Evolutionary conservation across 2,888 invertebrate genomes (phyloP), one percentile per base, ranked within the genome.

Genomic region (Operophtera brumata): DNA sequence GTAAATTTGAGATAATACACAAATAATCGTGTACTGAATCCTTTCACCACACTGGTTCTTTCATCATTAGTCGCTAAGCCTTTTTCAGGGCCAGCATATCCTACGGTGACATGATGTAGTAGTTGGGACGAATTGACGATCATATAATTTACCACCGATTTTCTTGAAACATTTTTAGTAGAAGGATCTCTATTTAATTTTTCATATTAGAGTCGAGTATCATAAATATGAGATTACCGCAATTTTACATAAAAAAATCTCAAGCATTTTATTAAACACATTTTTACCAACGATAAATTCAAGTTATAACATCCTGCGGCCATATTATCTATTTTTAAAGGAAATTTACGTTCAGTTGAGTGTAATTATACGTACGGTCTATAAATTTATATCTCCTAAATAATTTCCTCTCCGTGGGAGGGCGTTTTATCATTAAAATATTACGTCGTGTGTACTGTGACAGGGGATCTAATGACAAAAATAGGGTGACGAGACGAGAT

Each of bases 271-370:
- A 47, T 12, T 11, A 26, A 42, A 48, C 26, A 52, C 37, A 37
- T 52, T 52, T 51, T 57, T 52, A 57, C 53, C 49, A 44, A 28
- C 54, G 42, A 61, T 59, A 62, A 59, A 57, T 59, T 57, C 35
- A 39, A 40, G 51, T 62, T 56, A 59, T 49, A 61, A 59, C 57
- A 54, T 58, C 53, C 47, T 48, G 46, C 54, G 55, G 54, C 42
- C 54, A 37, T 51, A 56, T 58, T 57, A 61, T 55, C 47, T 60
- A 60, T 62, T 62, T 64, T 64, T 60, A 62, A 62, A 57, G 59
- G 45, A 56, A 64, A 64, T 64, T 64, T 64, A 64, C 58, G 54
- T 43, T 54, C 47, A 42, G 28, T 48, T 55, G 51, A 47, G 46
- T 47, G 56, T 62, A 62, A 64, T 61, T 61, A 61, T 57, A 52